These are phyloP conservation scores for Apodemus sylvaticus DNA, from an alignment of 2,113 vertebrate species.

Conservation along the genomic window DNA sequence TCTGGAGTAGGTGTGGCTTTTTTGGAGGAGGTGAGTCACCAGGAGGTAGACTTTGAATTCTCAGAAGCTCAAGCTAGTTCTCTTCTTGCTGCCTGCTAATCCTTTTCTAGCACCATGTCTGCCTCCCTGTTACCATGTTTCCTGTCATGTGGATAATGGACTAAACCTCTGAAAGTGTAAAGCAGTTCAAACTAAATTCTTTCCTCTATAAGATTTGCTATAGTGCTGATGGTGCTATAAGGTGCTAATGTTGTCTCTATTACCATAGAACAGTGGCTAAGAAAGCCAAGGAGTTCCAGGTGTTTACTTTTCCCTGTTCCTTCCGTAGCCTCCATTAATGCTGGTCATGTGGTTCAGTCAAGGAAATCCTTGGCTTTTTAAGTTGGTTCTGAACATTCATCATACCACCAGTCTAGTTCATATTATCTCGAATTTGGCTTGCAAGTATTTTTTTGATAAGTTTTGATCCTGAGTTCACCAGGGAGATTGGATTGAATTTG, in stretches of 20 bases:
- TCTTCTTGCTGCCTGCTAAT: background rate
- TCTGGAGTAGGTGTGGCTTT: background rate
- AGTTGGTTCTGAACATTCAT: background rate
- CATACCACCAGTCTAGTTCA: background rate
- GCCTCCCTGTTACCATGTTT: background rate
- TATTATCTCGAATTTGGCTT: background rate
- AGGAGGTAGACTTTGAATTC: background rate
- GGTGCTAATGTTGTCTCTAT: background rate
- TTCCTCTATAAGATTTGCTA: background rate
- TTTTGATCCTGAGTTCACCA: background rate
- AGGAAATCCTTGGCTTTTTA: background rate
- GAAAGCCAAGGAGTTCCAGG: background rate
- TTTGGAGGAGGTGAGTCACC: background rate
- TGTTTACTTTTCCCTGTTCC: background rate
- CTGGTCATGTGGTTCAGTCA: background rate
- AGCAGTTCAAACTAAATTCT: background rate
- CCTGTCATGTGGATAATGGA: background rate
- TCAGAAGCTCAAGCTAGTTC: background rate
- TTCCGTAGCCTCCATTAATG: background rate
- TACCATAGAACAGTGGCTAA: background rate
- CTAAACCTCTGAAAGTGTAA: background rate
- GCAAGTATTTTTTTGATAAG: background rate
- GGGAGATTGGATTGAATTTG: background rate
- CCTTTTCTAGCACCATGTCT: background rate
- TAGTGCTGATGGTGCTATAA: background rate